These are phyloP conservation scores for Gila orcuttii DNA, from an alignment of 2,113 vertebrate genomes.

Conservation along the genomic window DNA sequence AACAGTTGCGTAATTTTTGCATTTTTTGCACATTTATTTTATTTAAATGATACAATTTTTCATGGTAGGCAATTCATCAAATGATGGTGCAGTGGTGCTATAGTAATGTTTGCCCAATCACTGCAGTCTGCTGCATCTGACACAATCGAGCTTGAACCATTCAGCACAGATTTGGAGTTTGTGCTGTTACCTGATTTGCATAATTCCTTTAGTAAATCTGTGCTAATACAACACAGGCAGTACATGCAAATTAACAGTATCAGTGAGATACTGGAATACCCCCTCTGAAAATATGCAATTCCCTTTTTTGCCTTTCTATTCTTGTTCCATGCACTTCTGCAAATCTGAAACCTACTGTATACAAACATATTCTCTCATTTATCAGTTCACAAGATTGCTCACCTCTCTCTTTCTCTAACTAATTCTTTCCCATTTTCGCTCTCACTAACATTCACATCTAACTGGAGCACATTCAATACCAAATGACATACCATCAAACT, in stretches of 20 bases:
- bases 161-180: not conserved
- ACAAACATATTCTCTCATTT: not conserved
- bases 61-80: not conserved
- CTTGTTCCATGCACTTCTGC: conserved; percentile 1
- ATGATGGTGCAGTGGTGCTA: not conserved
- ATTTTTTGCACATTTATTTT: not conserved
- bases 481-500: conserved; percentile 81
- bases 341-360: not conserved
- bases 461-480: not conserved
- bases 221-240: not conserved
- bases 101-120: too few relatives aligned
- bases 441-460: conserved; percentile 5
- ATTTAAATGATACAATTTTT: not conserved
- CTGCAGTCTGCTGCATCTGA: too few relatives aligned
- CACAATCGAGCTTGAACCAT: too few relatives aligned
- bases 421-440: not conserved
- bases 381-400: not conserved
- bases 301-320: conserved; percentile 15
- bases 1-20: not conserved
- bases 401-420: not conserved
- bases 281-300: not conserved
- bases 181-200: not conserved
- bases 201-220: not conserved
- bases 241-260: not conserved
- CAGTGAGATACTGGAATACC: not conserved